Percentiles rank a stretch among this genome's conserved stretches.
These are phyloP conservation scores for Drosophila albomicans DNA, from an alignment of 1,140 invertebrate genomes.

Conservation along the genomic window DNA sequence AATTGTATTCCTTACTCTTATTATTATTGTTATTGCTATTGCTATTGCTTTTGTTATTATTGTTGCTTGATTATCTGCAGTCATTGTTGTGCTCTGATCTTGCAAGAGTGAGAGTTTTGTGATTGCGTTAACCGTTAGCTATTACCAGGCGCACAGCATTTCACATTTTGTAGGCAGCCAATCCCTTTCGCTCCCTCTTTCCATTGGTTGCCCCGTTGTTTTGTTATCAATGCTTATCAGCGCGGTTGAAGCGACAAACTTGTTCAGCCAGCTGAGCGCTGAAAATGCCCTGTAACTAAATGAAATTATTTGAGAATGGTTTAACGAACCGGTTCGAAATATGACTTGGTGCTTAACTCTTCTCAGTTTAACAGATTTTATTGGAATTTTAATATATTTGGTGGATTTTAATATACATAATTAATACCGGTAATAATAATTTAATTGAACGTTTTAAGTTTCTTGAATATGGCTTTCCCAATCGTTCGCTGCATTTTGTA, in stretches of 20 bases:
- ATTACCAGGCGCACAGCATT: constrained; percentile 42
- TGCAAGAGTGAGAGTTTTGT: constrained; percentile 29
- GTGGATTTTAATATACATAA: too few species aligned
- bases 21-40: constrained; percentile 27
- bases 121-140: constrained; percentile 48
- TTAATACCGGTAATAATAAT: too few species aligned
- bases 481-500: too few species aligned
- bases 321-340: neutral
- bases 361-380: too few species aligned
- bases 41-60: constrained; percentile 8
- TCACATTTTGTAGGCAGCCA: neutral
- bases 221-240: constrained; percentile 27
- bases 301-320: neutral
- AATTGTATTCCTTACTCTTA: constrained; percentile 20
- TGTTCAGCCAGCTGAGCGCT: neutral
- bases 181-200: neutral
- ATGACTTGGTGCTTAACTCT: too few species aligned
- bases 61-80: constrained; percentile 8
- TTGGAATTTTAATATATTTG: too few species aligned
- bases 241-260: constrained; percentile 5
- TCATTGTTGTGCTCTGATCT: constrained; percentile 26
- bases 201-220: constrained; percentile 14
- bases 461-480: too few species aligned
- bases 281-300: constrained; percentile 24
- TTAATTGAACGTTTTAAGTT: too few species aligned